Conservation (phyloP, 2,113 vertebrate genomes). For the Alligator mississippiensis region DNA sequence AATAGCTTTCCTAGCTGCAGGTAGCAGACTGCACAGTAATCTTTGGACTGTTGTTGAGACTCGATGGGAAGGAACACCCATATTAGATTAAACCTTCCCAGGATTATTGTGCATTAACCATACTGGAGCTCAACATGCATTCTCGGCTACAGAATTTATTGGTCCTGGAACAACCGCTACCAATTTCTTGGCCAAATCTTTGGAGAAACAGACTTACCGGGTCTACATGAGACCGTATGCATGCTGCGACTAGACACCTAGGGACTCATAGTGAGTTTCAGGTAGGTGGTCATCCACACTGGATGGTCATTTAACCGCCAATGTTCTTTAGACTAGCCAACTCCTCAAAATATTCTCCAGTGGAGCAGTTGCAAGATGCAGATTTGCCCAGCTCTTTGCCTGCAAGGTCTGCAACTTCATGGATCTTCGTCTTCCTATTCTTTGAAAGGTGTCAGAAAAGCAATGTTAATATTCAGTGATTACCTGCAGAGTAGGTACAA, state of each 20-base stretch:
- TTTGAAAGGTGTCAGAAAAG: background rate
- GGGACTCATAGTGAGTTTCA: rapidly evolving
- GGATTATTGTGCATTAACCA: background rate
- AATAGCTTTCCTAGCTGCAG: slow-evolving; percentile 13
- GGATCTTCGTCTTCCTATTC: background rate
- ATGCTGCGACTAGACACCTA: rapidly evolving
- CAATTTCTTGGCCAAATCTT: background rate
- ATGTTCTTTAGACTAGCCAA: background rate
- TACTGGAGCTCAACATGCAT: background rate
- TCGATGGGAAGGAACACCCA: background rate
- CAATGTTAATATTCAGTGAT: background rate
- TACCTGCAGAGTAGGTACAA: background rate
- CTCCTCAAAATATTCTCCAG: too few species aligned
- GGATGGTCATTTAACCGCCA: background rate
- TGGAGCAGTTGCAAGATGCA: too few species aligned
- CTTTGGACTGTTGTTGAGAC: slow-evolving; percentile 12
- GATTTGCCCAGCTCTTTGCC: background rate
- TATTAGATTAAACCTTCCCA: slow-evolving; percentile 20
- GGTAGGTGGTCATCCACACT: background rate
- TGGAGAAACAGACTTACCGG: background rate
- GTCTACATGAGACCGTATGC: rapidly evolving
- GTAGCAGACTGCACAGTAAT: slow-evolving; percentile 22
- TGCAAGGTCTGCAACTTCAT: background rate
- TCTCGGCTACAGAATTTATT: background rate
- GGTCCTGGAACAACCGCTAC: background rate